phyloP scores from a whole-genome alignment of 2,113 vertebrate species.

The Egretta garzetta region DNA sequence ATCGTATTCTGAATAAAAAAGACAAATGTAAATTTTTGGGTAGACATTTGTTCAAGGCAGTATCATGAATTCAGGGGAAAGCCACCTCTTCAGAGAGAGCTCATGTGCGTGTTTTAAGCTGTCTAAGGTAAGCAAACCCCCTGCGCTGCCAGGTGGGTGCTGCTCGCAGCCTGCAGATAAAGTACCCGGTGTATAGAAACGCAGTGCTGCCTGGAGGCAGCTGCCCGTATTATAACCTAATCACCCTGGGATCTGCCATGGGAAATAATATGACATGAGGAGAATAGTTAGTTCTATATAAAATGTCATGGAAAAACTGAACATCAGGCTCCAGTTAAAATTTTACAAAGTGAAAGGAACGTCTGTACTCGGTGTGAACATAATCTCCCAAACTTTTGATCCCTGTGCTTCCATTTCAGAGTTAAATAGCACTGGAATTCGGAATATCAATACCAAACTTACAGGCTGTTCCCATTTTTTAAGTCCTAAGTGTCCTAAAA shows the following conservation, averaged over 20 bases:
- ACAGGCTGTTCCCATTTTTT: neutral
- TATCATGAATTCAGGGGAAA: neutral
- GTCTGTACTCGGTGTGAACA: neutral
- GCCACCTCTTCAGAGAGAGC: neutral
- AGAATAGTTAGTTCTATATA: constrained; percentile 16
- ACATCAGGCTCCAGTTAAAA: neutral
- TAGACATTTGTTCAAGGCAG: neutral
- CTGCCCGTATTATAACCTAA: neutral
- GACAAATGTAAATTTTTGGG: neutral
- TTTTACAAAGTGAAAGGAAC: neutral
- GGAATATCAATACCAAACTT: neutral
- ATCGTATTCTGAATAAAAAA: neutral
- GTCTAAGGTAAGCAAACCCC: neutral
- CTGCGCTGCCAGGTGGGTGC: neutral
- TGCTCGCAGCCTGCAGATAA: neutral
- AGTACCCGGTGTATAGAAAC: neutral
- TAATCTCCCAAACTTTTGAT: neutral
- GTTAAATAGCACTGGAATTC: neutral
- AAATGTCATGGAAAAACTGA: neutral
- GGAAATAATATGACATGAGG: neutral
- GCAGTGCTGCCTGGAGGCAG: neutral
- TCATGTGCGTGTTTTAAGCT: neutral
- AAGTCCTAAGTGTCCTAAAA: neutral
- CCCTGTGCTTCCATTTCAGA: neutral
- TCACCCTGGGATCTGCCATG: neutral